Base-by-base conservation (phyloP, 2,888 invertebrate genomes). In the Pheosia gnoma region DNA sequence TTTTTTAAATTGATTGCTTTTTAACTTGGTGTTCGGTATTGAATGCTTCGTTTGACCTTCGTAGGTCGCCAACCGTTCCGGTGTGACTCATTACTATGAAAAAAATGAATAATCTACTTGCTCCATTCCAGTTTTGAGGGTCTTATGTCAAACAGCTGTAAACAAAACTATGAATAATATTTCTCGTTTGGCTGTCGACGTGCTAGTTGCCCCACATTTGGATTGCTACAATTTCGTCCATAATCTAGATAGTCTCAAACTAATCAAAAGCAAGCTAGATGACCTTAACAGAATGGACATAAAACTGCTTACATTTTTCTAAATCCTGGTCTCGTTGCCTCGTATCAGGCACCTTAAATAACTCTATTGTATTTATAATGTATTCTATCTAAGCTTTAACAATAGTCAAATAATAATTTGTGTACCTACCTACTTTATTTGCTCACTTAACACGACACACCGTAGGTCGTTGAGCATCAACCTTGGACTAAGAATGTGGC, bases 401-500 rank as follows among this genome's bases (percentile, higher is more conserved):
- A 37, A 53, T 51, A 47, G 47, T 47, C 11, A 9, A n/a, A 5
- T 47, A 61, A 66, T 68, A 64, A 67, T 79, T 77, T 70, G 59
- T 72, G 69, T 71, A 57, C 37, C 9, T 54, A 36, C 1, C 36
- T 13, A 10, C 25, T n/a, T 43, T 80, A 79, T 80, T 79, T 81
- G 74, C 76, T 69, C 72, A 73, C 63, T 74, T 74, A 74, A 74
- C 74, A 74, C 77, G 67, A 69, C 76, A 78, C 71, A 71, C 67
- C 75, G 77, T 80, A 75, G 76, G 78, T 74, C 81, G 78, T 79
- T 87, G 85, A 85, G 82, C 88, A 85, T 83, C 85, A 85, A 82
- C 89, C 90, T 91, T 90, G 88, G 74, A 13, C 66, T 52, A 82
- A 85, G 89, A 89, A 90, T 90, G 91, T 81, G 80, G 79, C 78